Conservation (phyloP, 1,140 invertebrate genomes). For the Sipha flava region DNA sequence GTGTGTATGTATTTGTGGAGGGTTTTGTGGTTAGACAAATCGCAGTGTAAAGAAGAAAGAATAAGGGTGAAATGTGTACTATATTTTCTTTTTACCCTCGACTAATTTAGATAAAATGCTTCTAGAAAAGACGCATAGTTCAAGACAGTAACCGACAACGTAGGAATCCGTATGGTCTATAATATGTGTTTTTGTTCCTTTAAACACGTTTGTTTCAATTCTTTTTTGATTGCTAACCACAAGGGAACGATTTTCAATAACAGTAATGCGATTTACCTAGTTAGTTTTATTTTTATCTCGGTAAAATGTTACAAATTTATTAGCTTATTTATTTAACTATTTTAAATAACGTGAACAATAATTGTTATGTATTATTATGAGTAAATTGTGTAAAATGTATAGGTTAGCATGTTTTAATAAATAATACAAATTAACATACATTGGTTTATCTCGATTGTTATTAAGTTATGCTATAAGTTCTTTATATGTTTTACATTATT, state of each 20-base stretch:
- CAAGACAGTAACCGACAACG: background rate
- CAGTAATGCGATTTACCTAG: constrained; percentile 4
- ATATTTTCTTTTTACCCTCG: constrained; percentile 15
- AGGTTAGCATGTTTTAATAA: no score
- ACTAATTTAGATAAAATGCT: constrained; percentile 29
- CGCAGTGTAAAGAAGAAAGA: background rate
- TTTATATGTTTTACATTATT: no score
- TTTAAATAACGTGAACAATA: background rate
- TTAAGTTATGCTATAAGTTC: no score
- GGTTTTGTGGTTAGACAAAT: constrained; percentile 26
- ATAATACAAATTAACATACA: no score
- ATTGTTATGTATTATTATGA: no score
- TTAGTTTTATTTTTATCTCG: background rate
- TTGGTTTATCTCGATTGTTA: no score
- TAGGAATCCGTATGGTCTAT: background rate
- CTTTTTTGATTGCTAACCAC: constrained; percentile 24
- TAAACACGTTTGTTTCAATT: constrained; percentile 22
- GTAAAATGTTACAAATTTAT: background rate
- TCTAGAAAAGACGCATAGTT: background rate
- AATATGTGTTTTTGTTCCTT: background rate
- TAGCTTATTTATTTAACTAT: background rate
- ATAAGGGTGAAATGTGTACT: background rate
- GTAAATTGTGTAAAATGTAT: no score
- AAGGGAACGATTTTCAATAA: constrained; percentile 25
- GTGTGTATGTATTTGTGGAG: background rate